A percentile compares a stretch with the other conserved stretches of the same genome.
These are phyloP conservation scores for Peromyscus aztecus DNA, from an alignment of 2,797 vertebrate genomes.

Conservation along the genomic window DNA sequence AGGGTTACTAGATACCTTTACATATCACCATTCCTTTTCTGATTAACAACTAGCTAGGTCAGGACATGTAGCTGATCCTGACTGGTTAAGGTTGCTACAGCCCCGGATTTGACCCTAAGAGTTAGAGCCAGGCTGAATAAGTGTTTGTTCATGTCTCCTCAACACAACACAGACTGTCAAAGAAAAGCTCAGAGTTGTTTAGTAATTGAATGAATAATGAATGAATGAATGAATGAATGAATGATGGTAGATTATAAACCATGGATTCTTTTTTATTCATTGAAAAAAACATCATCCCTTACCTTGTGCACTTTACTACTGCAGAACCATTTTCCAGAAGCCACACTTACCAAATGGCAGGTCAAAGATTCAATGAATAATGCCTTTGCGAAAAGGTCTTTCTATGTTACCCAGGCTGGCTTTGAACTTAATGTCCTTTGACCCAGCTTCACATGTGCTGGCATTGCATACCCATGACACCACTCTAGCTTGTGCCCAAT, in stretches of 20 bases:
- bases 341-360: background rate
- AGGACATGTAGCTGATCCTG: background rate
- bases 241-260: background rate
- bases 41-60: too few species aligned
- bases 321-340: background rate
- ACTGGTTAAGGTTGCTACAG: background rate
- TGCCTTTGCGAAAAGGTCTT: background rate
- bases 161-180: background rate
- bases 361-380: background rate
- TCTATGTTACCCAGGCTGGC: background rate
- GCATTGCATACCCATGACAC: too few species aligned
- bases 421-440: background rate
- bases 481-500: background rate
- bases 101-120: background rate
- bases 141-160: background rate
- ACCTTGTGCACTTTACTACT: background rate
- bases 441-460: background rate
- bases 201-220: background rate
- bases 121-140: background rate
- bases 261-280: conserved; percentile 18
- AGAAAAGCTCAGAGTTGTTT: conserved; percentile 17
- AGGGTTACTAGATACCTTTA: too few species aligned
- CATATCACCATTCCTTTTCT: too few species aligned
- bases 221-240: background rate
- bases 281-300: conserved; percentile 28